Evolutionary conservation across 1,140 invertebrate species (phyloP), one percentile per base, ranked within the genome.

Genomic region (Limonius californicus): DNA sequence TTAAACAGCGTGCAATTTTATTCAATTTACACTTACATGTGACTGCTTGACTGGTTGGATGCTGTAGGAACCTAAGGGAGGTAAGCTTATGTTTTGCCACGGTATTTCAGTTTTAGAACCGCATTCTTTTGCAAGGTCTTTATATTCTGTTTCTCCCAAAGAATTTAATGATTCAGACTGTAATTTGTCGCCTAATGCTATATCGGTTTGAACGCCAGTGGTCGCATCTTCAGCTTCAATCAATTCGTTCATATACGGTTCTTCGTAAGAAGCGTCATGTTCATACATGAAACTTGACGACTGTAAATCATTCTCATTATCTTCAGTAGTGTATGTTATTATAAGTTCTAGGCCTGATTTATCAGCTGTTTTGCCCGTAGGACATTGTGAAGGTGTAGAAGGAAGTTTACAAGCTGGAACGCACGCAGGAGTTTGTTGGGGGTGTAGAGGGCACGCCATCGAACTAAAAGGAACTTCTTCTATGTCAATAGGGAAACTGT

Each of bases 21-120:
- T 39, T 39, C 32, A 39, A 39, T 9, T 39, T 8, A 39, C n/a
- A 39, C n/a, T 8, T 9, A 9, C 32, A 8, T 39, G n/a, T n/a
- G 8, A 39, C 32, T n/a, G 32, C 32, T 39, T 39, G n/a, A n/a
- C n/a, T n/a, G 43, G 12, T 39, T 18, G 50, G 8, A 59, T 59
- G 8, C 12, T 12, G 19, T 27, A 27, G 0, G 59, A 54, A 35
- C 59, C 59, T 0, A 50, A 50, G 2, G 27, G 14, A 4, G 59
- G 47, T 54, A 61, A 54, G 12, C 15, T 47, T 11, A 61, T 61
- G 1, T 19, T 39, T 43, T 47, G 14, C 59, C 59, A 61, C 16
- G 59, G 59, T 18, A 61, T 39, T 30, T 61, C 59, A 7, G 50
- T 61, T 43, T 20, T 42, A 12, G 27, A 39, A 32, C 9, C 21